These are phyloP conservation scores for Atopsyche davidsoni DNA, from an alignment of 1,140 invertebrate genomes.

Conservation along the genomic window DNA sequence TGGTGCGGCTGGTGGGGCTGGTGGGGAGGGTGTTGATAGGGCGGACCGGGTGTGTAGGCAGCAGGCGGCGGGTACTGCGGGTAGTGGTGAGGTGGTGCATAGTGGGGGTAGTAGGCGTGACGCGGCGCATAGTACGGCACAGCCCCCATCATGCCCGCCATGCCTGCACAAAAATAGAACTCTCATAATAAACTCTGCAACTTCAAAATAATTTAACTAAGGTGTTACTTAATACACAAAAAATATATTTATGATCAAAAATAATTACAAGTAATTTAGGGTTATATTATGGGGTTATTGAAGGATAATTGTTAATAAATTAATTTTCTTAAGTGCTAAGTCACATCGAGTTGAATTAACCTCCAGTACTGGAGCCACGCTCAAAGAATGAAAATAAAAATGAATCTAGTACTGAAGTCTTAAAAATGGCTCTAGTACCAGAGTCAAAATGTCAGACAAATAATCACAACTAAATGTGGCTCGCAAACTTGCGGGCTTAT, in stretches of 20 bases:
- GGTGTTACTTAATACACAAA: not conserved
- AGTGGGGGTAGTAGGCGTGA: slow-evolving; percentile 58
- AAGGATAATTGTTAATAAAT: too few species aligned
- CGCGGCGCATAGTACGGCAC: slow-evolving; percentile 59
- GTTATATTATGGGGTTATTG: not conserved
- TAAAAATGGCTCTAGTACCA: too few species aligned
- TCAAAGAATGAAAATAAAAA: too few species aligned
- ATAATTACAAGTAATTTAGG: not conserved
- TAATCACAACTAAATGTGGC: too few species aligned
- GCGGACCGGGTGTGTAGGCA: slow-evolving; percentile 21
- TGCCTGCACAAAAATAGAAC: slow-evolving; percentile 39
- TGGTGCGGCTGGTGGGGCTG: slow-evolving; percentile 20
- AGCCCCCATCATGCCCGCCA: slow-evolving; percentile 41
- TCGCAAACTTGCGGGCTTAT: too few species aligned
- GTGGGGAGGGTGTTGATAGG: slow-evolving; percentile 18
- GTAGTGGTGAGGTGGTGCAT: slow-evolving; percentile 47
- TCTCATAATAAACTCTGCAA: not conserved
- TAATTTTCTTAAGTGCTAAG: too few species aligned
- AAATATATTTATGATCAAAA: too few species aligned
- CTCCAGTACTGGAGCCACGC: too few species aligned
- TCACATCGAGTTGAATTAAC: too few species aligned
- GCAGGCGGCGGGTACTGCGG: slow-evolving; percentile 31
- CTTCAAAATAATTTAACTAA: not conserved
- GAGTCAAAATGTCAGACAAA: too few species aligned
- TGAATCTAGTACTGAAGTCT: too few species aligned